phyloP scores from a whole-genome alignment of 1,140 invertebrate species.

The Eumeta japonica region DNA sequence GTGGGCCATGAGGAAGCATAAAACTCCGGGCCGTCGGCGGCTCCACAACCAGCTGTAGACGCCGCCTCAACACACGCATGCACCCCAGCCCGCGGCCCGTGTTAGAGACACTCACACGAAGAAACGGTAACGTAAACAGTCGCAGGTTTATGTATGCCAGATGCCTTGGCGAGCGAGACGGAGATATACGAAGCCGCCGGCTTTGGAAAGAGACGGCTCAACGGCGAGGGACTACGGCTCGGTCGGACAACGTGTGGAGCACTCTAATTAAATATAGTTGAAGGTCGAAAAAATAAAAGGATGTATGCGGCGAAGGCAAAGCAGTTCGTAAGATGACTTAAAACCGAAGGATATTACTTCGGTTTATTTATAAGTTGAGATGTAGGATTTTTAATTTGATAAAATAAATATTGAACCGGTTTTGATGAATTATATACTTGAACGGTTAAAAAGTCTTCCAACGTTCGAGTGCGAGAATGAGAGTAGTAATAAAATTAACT shows the following conservation, averaged over 20 bases:
- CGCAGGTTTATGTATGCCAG: slow-evolving; percentile 54
- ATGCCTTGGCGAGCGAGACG: slow-evolving; percentile 49
- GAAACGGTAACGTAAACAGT: slow-evolving; percentile 46
- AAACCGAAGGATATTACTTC: no score
- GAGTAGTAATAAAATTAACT: no score
- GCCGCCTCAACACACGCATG: slow-evolving; percentile 38
- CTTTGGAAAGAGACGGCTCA: slow-evolving; percentile 31
- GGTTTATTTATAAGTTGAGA: no score
- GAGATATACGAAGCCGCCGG: slow-evolving; percentile 21
- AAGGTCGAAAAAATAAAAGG: slow-evolving; percentile 47
- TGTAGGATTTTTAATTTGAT: no score
- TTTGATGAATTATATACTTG: no score
- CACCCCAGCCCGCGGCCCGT: slow-evolving; percentile 25
- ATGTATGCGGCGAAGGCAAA: slow-evolving; percentile 26
- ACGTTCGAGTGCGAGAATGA: no score
- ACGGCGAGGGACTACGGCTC: slow-evolving; percentile 25
- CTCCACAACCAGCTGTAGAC: slow-evolving; percentile 45
- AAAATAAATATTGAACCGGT: no score
- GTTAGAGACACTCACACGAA: slow-evolving; percentile 22
- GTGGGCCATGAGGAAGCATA: slow-evolving; percentile 55
- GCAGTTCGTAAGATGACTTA: no score
- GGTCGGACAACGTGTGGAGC: slow-evolving; percentile 40
- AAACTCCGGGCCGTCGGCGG: slow-evolving; percentile 47
- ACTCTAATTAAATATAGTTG: slow-evolving; percentile 46
- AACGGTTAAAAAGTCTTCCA: no score